Evolutionary conservation across 2,797 vertebrate species (phyloP).

Genomic region (Squalus acanthias): DNA sequence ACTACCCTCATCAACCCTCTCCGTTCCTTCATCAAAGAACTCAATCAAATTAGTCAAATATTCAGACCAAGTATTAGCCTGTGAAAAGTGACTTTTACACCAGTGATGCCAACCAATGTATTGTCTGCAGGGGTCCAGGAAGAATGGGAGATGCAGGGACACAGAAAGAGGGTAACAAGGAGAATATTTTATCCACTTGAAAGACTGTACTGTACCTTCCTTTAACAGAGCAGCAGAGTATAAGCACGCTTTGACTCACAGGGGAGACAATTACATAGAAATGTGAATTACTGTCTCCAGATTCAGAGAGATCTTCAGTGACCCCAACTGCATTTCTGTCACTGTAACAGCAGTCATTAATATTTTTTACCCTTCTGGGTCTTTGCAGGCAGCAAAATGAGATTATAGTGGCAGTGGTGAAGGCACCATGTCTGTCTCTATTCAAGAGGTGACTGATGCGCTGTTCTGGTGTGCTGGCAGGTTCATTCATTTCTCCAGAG

Average conservation of each 20-base stretch:
- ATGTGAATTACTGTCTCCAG: constrained; percentile 9
- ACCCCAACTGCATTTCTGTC: constrained; percentile 7
- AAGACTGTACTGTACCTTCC: background rate
- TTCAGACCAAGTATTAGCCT: background rate
- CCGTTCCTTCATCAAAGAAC: background rate
- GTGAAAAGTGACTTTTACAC: background rate
- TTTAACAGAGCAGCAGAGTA: background rate
- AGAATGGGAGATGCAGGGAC: constrained; percentile 10
- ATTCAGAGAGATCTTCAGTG: background rate
- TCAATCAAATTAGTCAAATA: background rate
- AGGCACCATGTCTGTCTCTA: constrained; percentile 28
- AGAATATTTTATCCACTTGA: background rate
- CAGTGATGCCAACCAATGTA: background rate
- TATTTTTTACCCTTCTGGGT: constrained; percentile 1
- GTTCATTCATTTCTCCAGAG: constrained; percentile 24
- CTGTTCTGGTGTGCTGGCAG: background rate
- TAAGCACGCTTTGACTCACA: background rate
- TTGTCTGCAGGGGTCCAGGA: background rate
- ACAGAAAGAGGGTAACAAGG: background rate
- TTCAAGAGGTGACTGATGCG: constrained; percentile 19
- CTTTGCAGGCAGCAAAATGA: background rate
- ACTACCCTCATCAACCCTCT: background rate
- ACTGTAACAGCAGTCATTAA: constrained; percentile 12
- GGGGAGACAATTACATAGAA: constrained; percentile 2
- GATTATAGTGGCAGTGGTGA: constrained; percentile 30